Evolutionary conservation across 2,888 invertebrate genomes (phyloP).

Genomic region (Ceriagrion tenellum): DNA sequence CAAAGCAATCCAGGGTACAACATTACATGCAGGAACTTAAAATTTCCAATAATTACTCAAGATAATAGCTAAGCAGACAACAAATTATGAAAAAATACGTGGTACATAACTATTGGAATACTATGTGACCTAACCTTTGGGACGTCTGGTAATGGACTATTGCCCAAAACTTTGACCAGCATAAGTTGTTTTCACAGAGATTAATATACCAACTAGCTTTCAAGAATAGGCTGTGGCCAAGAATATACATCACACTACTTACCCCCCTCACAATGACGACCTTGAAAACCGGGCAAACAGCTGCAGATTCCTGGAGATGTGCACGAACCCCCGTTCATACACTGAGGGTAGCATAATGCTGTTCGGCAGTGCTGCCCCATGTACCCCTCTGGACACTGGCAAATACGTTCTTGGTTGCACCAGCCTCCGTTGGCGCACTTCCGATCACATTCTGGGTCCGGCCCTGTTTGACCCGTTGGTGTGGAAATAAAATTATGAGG

Average conservation of each 20-base stretch:
- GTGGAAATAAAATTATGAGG: conserved; percentile 36
- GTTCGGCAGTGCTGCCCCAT: conserved; percentile 94
- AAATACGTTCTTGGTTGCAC: conserved; percentile 91
- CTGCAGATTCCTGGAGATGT: conserved; percentile 93
- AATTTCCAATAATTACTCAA: no score
- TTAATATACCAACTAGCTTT: no score
- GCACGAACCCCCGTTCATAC: conserved; percentile 95
- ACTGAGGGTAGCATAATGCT: conserved; percentile 94
- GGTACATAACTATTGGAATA: no score
- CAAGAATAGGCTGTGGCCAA: not conserved
- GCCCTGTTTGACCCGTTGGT: conserved; percentile 80
- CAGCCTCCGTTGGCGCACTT: conserved; percentile 92
- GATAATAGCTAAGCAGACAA: no score
- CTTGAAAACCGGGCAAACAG: conserved; percentile 94
- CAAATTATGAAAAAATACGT: no score
- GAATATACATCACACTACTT: conserved; percentile 73
- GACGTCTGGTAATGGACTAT: no score
- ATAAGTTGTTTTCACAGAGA: no score
- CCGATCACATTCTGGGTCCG: conserved; percentile 93
- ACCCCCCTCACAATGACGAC: conserved; percentile 95
- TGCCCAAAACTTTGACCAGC: no score
- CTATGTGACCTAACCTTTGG: no score
- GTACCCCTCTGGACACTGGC: conserved; percentile 93
- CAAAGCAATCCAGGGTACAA: no score
- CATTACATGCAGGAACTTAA: no score